phyloP scores from a whole-genome alignment of 2,113 vertebrate genomes.

The Coregonus clupeaformis region DNA sequence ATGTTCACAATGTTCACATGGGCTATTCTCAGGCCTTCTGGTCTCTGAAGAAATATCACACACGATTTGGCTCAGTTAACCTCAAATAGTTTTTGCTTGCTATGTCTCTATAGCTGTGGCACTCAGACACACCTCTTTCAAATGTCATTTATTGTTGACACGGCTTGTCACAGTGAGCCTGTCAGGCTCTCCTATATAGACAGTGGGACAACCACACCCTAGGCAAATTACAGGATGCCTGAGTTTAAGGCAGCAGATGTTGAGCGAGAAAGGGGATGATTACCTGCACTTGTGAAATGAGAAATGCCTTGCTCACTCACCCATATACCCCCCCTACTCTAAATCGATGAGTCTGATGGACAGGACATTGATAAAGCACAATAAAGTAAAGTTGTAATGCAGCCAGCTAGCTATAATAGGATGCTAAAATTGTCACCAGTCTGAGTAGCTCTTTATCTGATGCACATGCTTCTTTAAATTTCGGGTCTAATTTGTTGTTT shows the following conservation, averaged over 20 bases:
- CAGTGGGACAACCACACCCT: conserved; percentile 29
- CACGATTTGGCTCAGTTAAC: not conserved
- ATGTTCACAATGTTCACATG: not conserved
- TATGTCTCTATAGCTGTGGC: not conserved
- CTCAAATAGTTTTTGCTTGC: conserved; percentile 18
- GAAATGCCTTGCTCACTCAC: not conserved
- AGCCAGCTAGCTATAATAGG: not conserved
- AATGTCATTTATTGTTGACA: conserved; percentile 15
- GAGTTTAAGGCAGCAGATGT: conserved; percentile 19
- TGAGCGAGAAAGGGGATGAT: not conserved
- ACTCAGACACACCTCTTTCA: conserved; percentile 32
- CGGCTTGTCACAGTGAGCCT: not conserved
- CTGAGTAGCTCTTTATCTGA: not conserved
- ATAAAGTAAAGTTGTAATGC: not conserved
- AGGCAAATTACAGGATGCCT: conserved; percentile 25
- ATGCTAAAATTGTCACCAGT: not conserved
- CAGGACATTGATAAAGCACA: too few species aligned
- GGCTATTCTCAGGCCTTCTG: not conserved
- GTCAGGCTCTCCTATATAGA: conserved; percentile 6
- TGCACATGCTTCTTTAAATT: not conserved
- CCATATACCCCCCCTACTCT: too few species aligned
- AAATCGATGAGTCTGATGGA: too few species aligned
- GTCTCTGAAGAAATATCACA: not conserved
- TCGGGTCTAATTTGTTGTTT: not conserved
- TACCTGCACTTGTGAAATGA: not conserved